Evolutionary conservation across 2,113 vertebrate species (phyloP), one percentile per base, ranked within the genome.

Genomic region (Notechis scutatus): DNA sequence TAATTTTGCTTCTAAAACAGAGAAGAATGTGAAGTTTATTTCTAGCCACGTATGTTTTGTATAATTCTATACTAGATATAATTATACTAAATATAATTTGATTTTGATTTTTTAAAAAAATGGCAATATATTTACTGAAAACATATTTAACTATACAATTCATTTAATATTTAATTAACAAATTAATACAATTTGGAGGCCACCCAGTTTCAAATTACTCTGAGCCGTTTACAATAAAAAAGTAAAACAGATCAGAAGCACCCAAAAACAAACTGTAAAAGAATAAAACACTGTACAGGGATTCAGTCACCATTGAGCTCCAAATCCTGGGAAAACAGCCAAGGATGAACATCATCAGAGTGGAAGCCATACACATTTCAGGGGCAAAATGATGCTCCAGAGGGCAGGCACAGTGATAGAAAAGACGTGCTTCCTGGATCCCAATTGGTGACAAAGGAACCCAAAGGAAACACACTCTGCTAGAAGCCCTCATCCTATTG

Each of bases 51-150:
- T 87, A 42, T 15, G 91, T 0, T 54, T 92, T 87, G 21, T 12
- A 1, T 12, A 3, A 34, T 95, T 85, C 99, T 97, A 57, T 21
- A 9, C 23, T 59, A 59, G 24, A 59, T 59, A 59, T 59, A 59
- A 59, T 24, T 59, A 24, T 59, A 59, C 23, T 24, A 59, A 24
- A 59, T 59, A 59, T 59, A 59, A 23, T 23, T 57, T 57, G 21
- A 5, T 56, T 56, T 56, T 47, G 47, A 4, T 61, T 61, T 59
- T 61, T 61, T 26, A 2, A 6, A 7, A 24, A 55, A 61, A 29
- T 29, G 59, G 24, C 59, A 64, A 29, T 64, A 64, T 29, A 64
- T 64, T 64, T 64, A 29, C 10, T 11, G 10, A 64, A 64, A 64
- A 64, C 26, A 11, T 12, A 29, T 64, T 64, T 29, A 64, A 64